Evolutionary conservation across 2,113 vertebrate species (phyloP).

Genomic region (Sceloporus undulatus): DNA sequence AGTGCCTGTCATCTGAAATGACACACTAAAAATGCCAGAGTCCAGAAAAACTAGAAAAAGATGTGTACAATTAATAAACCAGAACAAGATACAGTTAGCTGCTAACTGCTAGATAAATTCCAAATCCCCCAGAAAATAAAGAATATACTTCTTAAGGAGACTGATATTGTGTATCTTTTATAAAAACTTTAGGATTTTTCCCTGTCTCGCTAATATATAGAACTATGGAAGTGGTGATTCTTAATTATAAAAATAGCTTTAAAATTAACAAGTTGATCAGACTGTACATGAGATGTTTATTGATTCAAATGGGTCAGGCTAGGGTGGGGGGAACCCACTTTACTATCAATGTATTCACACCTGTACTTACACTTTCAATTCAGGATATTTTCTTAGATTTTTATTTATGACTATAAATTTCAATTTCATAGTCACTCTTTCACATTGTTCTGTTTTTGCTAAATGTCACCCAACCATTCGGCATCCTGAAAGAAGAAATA

Average conservation of each 20-base stretch:
- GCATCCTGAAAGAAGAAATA: constrained; percentile 30
- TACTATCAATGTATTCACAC: not conserved
- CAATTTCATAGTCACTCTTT: not conserved
- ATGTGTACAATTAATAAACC: constrained; percentile 13
- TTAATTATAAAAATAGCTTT: constrained; percentile 31
- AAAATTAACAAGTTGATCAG: constrained; percentile 2
- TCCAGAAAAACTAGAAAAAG: constrained; percentile 4
- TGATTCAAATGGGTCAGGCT: constrained; percentile 17
- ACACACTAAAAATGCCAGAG: not conserved
- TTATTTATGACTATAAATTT: constrained; percentile 1
- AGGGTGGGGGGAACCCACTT: not conserved
- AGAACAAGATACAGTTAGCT: constrained; percentile 7
- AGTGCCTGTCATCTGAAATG: not conserved
- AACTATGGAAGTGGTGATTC: not conserved
- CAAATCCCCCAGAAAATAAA: constrained; percentile 1
- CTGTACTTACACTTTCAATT: constrained; percentile 7
- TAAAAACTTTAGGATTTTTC: not conserved
- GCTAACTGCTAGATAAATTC: not conserved
- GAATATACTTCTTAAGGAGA: not conserved
- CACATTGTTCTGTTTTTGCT: constrained; percentile 22
- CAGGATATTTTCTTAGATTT: constrained; percentile 29
- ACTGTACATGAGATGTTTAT: constrained; percentile 7
- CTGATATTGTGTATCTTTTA: too few species aligned
- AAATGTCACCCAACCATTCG: not conserved
- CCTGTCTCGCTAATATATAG: not conserved